Evolutionary conservation across 2,888 invertebrate species (phyloP).

Genomic region (Noctua comes): DNA sequence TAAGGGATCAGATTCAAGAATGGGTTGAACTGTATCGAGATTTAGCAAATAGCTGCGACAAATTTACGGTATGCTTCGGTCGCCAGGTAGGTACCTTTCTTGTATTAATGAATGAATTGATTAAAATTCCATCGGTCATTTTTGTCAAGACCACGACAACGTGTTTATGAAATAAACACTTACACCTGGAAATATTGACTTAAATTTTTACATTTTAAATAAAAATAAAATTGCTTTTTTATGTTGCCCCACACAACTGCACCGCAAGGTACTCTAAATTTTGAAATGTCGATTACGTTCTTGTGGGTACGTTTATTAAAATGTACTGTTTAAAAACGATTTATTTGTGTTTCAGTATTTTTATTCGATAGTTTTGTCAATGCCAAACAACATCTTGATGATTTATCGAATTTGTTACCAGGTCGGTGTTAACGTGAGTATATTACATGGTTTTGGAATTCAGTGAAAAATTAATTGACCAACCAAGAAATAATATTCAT

Average conservation of each 20-base stretch:
- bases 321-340: background rate
- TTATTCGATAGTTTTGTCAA: constrained; percentile 23
- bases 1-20: constrained; percentile 6
- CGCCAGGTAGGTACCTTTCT: constrained; percentile 8
- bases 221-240: too few species aligned
- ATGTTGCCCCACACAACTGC: too few species aligned
- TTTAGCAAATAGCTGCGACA: constrained; percentile 27
- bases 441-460: background rate
- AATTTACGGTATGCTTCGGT: constrained; percentile 27
- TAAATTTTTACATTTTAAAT: too few species aligned
- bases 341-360: constrained; percentile 34
- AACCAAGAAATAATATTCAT: background rate
- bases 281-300: background rate
- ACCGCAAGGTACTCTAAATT: too few species aligned
- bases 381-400: constrained; percentile 30
- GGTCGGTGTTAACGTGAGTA: constrained; percentile 24
- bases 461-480: too few species aligned
- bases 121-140: background rate
- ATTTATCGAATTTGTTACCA: constrained; percentile 17
- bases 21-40: constrained; percentile 33
- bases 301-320: background rate
- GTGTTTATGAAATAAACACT: background rate
- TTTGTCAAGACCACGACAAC: background rate
- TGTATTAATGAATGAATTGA: background rate
- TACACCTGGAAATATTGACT: too few species aligned